These are phyloP conservation scores for Clunio marinus DNA, from an alignment of 2,888 invertebrate species.

Conservation along the genomic window DNA sequence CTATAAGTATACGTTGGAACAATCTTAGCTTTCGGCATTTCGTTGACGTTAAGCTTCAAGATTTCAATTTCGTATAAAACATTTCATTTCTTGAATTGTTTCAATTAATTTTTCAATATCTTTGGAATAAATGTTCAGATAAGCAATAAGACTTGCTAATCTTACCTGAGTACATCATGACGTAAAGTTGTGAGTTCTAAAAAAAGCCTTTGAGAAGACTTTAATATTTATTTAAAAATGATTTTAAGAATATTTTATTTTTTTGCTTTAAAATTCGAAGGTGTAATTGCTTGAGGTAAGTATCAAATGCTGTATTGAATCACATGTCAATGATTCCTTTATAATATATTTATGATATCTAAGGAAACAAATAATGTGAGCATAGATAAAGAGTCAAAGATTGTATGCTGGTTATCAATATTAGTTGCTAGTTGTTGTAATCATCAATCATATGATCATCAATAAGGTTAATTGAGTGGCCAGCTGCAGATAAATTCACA, in stretches of 20 bases:
- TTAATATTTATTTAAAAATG: background rate
- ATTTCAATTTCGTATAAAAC: too few relatives aligned
- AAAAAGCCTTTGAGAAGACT: background rate
- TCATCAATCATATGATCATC: background rate
- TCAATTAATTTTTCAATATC: constrained; percentile 2
- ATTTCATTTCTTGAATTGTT: too few relatives aligned
- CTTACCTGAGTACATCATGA: constrained; percentile 1
- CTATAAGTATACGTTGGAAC: too few relatives aligned
- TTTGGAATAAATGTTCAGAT: background rate
- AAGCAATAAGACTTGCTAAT: background rate
- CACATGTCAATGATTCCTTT: too few relatives aligned
- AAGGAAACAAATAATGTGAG: too few relatives aligned
- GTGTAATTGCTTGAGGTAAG: background rate
- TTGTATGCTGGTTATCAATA: too few relatives aligned
- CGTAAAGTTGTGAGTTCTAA: background rate
- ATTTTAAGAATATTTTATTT: too few relatives aligned
- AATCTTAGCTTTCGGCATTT: too few relatives aligned
- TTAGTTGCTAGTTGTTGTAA: background rate
- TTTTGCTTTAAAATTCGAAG: background rate
- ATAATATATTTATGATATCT: too few relatives aligned
- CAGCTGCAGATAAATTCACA: background rate
- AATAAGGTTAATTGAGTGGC: background rate
- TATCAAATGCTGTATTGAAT: background rate
- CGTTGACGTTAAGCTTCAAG: too few relatives aligned
- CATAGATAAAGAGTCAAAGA: too few relatives aligned